A percentile compares a stretch with the other conserved stretches of the same genome.
These are phyloP conservation scores for Leucophenga varia DNA, from an alignment of 1,140 invertebrate species.

Conservation along the genomic window DNA sequence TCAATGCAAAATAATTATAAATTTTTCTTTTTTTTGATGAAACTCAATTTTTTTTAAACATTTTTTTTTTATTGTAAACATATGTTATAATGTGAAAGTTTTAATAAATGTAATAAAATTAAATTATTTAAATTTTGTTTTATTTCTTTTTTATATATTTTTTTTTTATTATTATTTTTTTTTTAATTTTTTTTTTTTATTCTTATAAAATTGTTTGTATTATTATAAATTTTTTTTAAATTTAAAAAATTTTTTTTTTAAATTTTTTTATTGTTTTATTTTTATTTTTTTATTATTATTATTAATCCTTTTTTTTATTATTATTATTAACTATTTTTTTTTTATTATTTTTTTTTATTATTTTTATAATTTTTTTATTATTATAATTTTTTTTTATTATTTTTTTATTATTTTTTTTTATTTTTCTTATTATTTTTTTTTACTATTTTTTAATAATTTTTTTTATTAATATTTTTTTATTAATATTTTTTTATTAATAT, in stretches of 20 bases:
- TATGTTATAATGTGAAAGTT: constrained; percentile 1
- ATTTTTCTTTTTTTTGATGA: not conserved
- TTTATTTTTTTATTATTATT: too few species aligned
- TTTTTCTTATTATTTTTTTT: not conserved
- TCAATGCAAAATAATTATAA: not conserved
- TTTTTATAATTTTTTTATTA: not conserved
- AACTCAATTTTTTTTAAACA: not conserved
- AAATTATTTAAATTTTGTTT: not conserved
- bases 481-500: constrained; percentile 1
- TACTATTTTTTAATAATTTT: not conserved
- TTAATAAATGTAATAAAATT: constrained; percentile 5
- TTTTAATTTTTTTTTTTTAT: constrained; percentile 2
- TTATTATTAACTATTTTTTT: not conserved
- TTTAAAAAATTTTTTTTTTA: too few species aligned
- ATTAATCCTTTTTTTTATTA: too few species aligned
- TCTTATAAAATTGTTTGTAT: not conserved
- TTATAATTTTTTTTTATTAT: not conserved
- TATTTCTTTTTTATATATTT: not conserved
- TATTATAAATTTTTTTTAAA: too few species aligned
- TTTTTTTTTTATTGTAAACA: constrained; percentile 1
- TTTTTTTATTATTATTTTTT: constrained; percentile 1
- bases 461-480: not conserved
- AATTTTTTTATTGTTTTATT: too few species aligned
- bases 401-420: not conserved
- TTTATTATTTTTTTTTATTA: constrained; percentile 1